Percentiles rank a stretch among this genome's conserved stretches.
Conservation (phyloP, 2,113 vertebrate genomes). For the Melanerpes aurifrons region DNA sequence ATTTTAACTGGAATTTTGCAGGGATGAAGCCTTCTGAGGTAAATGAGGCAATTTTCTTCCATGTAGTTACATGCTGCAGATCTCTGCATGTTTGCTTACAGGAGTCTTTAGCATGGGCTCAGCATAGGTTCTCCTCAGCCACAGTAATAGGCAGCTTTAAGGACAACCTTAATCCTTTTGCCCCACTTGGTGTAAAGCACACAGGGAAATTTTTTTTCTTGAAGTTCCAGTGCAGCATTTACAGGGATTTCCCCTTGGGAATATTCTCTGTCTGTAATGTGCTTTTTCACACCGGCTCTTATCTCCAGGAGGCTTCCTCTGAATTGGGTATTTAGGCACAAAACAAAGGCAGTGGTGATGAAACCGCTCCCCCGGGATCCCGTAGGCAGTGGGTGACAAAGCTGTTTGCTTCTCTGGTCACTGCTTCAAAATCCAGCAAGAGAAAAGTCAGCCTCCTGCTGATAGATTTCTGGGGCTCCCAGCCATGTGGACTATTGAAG, state of each 20-base stretch:
- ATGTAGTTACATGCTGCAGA: slow-evolving; percentile 38
- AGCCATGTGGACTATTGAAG: not conserved
- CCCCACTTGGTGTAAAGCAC: not conserved
- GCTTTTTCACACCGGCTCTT: slow-evolving; percentile 1
- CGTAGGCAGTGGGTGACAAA: not conserved
- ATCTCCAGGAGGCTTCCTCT: not conserved
- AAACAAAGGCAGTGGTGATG: not conserved
- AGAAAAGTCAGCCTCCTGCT: not conserved
- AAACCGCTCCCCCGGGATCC: not conserved
- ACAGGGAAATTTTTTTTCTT: not conserved
- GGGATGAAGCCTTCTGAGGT: slow-evolving; percentile 51
- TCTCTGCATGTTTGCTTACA: slow-evolving; percentile 29
- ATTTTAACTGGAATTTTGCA: slow-evolving; percentile 58
- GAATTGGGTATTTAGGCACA: not conserved
- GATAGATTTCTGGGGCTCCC: slow-evolving; percentile 8
- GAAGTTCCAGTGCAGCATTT: not conserved
- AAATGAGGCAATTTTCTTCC: slow-evolving; percentile 59
- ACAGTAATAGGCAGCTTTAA: not conserved
- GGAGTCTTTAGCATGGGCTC: not conserved
- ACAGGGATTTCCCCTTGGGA: not conserved
- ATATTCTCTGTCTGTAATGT: not conserved
- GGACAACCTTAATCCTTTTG: slow-evolving; percentile 23
- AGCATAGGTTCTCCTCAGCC: not conserved
- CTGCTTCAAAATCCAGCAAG: not conserved
- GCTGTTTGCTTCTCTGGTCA: not conserved